Evolutionary conservation across 2,888 invertebrate species (phyloP), one percentile per base, ranked within the genome.

Genomic region (Drosophila rellima): DNA sequence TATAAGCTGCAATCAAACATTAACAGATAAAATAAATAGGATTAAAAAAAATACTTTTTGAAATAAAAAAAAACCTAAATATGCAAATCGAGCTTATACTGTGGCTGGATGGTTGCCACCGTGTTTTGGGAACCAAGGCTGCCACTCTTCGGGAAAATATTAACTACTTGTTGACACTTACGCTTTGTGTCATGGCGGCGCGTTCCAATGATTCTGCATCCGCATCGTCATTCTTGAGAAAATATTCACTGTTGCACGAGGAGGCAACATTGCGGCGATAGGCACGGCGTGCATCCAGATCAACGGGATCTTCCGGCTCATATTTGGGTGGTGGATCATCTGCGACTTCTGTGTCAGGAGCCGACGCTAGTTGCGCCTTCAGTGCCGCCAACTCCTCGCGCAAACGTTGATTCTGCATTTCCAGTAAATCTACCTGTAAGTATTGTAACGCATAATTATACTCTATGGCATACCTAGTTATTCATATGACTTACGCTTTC

Each of bases 351-450:
- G 15, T 8, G 0, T 42, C 7, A 8, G 15, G 54, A 17, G 33
- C 13, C 4, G 51, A 44, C 1, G 54, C 33, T 1, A 64, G 15
- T 17, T 75, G 60, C 26, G 69, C 47, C 60, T 91, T 91, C 0
- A 85, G 54, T 7, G 75, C 40, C 13, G 76, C 64, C 20, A 92
- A 20, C 67, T 92, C 91, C 18, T 88, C 85, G 31, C 82, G 87
- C 47, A 92, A 60, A 11, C 76, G 82, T 62, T 89, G 81, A 57
- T 91, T 92, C 83, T 92, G 91, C 73, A 89, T 81, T 80, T 92
- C 92, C 37, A 92, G 77, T 52, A 87, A 62, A 50, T 90, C 90
- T 18, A 92, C 83, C 92, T 92, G 59, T 17, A 47, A 31, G 10
- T 31, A 39, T 8, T 10, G 26, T 1, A 20, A 44, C 29, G 0